Conservation (phyloP, 2,113 vertebrate species). For the Dasyornis broadbenti region DNA sequence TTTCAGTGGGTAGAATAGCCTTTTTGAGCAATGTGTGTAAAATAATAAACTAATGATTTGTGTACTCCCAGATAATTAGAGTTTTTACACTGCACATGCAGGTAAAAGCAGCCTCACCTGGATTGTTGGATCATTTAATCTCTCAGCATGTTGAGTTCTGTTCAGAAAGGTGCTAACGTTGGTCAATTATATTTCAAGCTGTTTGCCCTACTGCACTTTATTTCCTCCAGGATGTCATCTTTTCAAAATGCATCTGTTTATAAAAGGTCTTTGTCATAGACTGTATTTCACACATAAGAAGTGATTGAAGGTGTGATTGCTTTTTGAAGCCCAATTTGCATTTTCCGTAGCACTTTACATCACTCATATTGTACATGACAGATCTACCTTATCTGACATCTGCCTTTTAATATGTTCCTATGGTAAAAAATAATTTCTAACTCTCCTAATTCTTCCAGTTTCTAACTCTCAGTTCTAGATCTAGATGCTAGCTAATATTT, state of each 20-base stretch:
- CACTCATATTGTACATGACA: not conserved
- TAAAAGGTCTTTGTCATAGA: not conserved
- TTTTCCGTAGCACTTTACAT: not conserved
- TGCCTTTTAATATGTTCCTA: not conserved
- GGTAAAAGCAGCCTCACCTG: not conserved
- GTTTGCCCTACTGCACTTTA: not conserved
- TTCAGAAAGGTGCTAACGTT: not conserved
- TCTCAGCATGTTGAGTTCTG: not conserved
- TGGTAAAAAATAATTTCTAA: not conserved
- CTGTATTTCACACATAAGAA: not conserved
- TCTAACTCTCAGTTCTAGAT: not conserved
- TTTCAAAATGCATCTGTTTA: not conserved
- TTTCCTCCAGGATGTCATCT: not conserved
- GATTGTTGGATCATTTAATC: not conserved
- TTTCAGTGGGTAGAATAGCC: not conserved
- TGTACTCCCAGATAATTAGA: not conserved
- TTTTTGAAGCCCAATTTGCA: not conserved
- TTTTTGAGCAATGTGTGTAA: not conserved
- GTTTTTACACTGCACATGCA: not conserved
- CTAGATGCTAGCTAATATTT: not conserved
- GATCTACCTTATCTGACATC: not conserved
- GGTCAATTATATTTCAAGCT: not conserved
- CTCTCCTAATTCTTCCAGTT: not conserved
- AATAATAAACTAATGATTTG: not conserved
- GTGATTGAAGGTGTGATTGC: not conserved